Evolutionary conservation across 2,113 vertebrate species (phyloP), one percentile per base, ranked within the genome.

Genomic region (Oreotrochilus melanogaster): DNA sequence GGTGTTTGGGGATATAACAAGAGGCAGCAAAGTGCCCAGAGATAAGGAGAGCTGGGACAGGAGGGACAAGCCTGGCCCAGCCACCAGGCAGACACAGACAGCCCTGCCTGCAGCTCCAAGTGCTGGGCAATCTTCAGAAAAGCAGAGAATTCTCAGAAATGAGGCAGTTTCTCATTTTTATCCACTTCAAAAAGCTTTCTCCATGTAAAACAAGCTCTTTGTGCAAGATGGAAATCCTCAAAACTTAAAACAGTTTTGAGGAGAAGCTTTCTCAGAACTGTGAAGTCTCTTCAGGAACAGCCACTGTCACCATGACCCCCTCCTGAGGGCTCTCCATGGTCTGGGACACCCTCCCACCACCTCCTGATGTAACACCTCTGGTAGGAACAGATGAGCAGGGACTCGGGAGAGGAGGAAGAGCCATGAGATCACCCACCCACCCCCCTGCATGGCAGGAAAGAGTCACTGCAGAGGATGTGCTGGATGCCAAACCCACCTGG

Each of bases 381-480:
- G 62, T 2, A 57, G 48, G 91, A 88, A 93, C 28, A 66, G 78
- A 80, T n/a, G 91, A 93, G 57, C 89, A 65, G 70, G 80, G 73
- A 71, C 15, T 2, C 8, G 1, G 3, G 73, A 78, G 56, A 1
- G 0, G 57, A 89, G 85, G 81, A 94, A 72, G 61, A 87, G 86
- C 81, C 61, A 9, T 60, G 93, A 89, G 88, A 14, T 92, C 88
- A 94, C 11, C 56, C 54, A 21, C 4, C 57, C 76, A 14, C 58
- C 56, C 67, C 65, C 2, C 2, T 1, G 39, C 51, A 33, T 0
- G 2, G 61, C 93, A 92, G 83, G 65, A 22, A 30, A 28, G 54
- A 78, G 84, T 3, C 83, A n/a, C 53, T 2, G 33, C 3, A 53
- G 56, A 65, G 81, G 64, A 60, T 14, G 62, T 48, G 66, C 19